Conservation (phyloP, 2,888 invertebrate species). For the Reticulitermes lucifugus region DNA sequence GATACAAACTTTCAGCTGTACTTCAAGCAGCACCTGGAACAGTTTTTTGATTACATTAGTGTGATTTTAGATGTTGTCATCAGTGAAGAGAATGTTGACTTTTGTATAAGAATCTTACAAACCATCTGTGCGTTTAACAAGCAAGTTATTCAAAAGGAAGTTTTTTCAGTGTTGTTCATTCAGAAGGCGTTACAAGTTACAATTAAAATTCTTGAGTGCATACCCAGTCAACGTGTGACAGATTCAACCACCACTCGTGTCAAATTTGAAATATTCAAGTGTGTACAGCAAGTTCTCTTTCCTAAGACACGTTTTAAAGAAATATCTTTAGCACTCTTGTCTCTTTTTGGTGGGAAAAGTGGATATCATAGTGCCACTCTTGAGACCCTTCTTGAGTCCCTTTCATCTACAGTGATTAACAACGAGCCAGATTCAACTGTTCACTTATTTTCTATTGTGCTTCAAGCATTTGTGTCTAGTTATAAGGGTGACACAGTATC, state of each 20-base stretch:
- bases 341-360: background rate
- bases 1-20: background rate
- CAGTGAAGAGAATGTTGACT: background rate
- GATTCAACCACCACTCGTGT: background rate
- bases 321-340: background rate
- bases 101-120: background rate
- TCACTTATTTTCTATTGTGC: slow-evolving; percentile 10
- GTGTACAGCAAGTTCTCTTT: slow-evolving; percentile 27
- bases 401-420: background rate
- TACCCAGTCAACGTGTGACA: no score
- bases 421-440: background rate
- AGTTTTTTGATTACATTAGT: slow-evolving; percentile 2
- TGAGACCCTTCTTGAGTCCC: background rate
- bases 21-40: background rate
- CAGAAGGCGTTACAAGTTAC: background rate
- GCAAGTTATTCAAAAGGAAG: slow-evolving; percentile 18
- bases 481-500: background rate
- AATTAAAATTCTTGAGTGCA: background rate
- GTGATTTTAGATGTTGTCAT: background rate
- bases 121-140: background rate
- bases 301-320: slow-evolving; percentile 12
- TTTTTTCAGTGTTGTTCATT: background rate
- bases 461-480: slow-evolving; percentile 26
- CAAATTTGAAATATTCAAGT: slow-evolving; percentile 17
- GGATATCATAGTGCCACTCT: background rate